phyloP scores from a whole-genome alignment of 2,888 invertebrate species.

The Stomorhina lunata region DNA sequence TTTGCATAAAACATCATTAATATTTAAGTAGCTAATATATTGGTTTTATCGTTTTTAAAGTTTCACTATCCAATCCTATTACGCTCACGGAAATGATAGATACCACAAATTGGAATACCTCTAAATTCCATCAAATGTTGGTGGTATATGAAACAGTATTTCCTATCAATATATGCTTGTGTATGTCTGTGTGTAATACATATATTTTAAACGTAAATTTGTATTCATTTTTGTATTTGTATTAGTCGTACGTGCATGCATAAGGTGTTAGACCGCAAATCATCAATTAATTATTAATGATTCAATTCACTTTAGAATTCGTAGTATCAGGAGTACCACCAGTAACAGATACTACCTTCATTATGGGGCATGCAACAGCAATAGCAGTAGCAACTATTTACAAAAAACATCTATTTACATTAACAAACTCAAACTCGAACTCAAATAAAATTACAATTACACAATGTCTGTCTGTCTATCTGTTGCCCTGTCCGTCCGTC shows the following conservation, averaged over 20 bases:
- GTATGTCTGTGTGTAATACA: background rate
- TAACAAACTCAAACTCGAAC: constrained; percentile 9
- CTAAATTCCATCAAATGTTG: too few species aligned
- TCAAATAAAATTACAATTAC: constrained; percentile 15
- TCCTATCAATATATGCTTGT: too few species aligned
- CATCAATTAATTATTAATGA: constrained; percentile 60
- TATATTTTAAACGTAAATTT: background rate
- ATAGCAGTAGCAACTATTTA: too few species aligned
- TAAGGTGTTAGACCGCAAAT: constrained; percentile 60
- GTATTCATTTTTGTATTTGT: background rate
- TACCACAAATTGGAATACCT: too few species aligned
- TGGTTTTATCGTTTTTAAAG: too few species aligned
- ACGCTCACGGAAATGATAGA: too few species aligned
- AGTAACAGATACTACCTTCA: background rate
- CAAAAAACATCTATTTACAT: background rate
- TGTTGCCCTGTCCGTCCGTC: too few species aligned
- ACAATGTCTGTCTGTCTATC: background rate
- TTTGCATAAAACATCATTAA: too few species aligned
- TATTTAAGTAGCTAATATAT: too few species aligned
- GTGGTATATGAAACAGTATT: too few species aligned
- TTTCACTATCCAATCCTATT: too few species aligned
- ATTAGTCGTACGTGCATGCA: background rate
- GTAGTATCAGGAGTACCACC: background rate
- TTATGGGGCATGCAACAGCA: background rate
- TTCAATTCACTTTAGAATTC: constrained; percentile 60